These are phyloP conservation scores for Periophthalmus magnuspinnatus DNA, from an alignment of 2,797 vertebrate genomes.

Conservation along the genomic window DNA sequence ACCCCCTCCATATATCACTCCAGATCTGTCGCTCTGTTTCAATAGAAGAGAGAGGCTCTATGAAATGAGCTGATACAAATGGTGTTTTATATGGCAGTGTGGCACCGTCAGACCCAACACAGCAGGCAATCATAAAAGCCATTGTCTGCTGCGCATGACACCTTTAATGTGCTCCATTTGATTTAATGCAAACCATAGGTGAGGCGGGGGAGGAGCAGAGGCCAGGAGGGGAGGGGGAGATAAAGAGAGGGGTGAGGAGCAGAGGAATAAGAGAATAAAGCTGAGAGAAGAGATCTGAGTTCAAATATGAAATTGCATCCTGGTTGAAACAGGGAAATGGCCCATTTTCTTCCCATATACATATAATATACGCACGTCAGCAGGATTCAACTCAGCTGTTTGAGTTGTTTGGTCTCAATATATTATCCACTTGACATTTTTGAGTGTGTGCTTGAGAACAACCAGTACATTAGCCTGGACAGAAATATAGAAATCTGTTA, in stretches of 20 bases:
- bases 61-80: conserved; percentile 87
- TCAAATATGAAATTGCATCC: conserved; percentile 52
- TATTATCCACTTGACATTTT: background rate
- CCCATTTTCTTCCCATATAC: background rate
- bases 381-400: background rate
- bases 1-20: conserved; percentile 39
- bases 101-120: conserved; percentile 73
- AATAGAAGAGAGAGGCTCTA: conserved; percentile 56
- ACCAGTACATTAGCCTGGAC: too few relatives aligned
- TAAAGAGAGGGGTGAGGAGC: conserved; percentile 49
- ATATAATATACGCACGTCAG: background rate
- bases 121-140: conserved; percentile 81
- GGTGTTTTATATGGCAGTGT: conserved; percentile 82
- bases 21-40: conserved; percentile 67
- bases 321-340: background rate
- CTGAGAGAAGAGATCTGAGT: conserved; percentile 47
- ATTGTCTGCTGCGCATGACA: conserved; percentile 81
- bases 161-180: conserved; percentile 86
- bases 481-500: too few relatives aligned
- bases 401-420: background rate
- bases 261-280: conserved; percentile 14
- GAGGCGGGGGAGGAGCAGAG: conserved; percentile 63
- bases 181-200: conserved; percentile 81
- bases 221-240: conserved; percentile 60
- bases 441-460: too few relatives aligned